Evolutionary conservation across 1,140 invertebrate genomes (phyloP).

Genomic region (Phenacoccus solenopsis): DNA sequence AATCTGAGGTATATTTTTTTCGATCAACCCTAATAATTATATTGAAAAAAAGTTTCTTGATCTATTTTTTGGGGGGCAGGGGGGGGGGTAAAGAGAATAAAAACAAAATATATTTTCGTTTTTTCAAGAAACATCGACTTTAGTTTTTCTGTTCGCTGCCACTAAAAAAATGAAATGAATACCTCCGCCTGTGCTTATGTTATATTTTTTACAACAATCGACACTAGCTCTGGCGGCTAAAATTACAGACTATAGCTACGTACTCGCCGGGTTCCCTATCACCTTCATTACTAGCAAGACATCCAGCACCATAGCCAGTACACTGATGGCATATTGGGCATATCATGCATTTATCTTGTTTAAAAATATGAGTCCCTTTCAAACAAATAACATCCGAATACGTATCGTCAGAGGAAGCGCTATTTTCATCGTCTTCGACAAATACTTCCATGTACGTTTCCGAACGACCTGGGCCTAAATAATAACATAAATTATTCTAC

Average conservation of each 20-base stretch:
- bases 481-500: background rate
- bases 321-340: slow-evolving; percentile 87
- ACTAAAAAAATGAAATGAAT: too few species aligned
- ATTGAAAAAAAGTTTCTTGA: too few species aligned
- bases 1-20: too few species aligned
- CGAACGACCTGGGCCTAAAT: slow-evolving; percentile 21
- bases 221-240: background rate
- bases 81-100: too few species aligned
- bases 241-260: too few species aligned
- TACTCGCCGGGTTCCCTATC: slow-evolving; percentile 76
- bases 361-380: slow-evolving; percentile 62
- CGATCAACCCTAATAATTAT: too few species aligned
- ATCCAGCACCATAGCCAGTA: slow-evolving; percentile 79
- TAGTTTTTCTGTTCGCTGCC: too few species aligned
- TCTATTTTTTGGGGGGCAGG: too few species aligned
- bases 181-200: too few species aligned
- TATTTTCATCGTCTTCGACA: slow-evolving; percentile 44
- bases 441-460: slow-evolving; percentile 51
- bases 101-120: too few species aligned
- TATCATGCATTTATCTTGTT: slow-evolving; percentile 70
- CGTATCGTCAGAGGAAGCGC: slow-evolving; percentile 36
- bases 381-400: slow-evolving; percentile 47
- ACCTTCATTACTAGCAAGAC: slow-evolving; percentile 61
- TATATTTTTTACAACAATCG: background rate
- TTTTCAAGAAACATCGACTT: too few species aligned